These are phyloP conservation scores for Galeopsomyia nigrocyanea DNA, from an alignment of 2,888 invertebrate species.

Conservation along the genomic window DNA sequence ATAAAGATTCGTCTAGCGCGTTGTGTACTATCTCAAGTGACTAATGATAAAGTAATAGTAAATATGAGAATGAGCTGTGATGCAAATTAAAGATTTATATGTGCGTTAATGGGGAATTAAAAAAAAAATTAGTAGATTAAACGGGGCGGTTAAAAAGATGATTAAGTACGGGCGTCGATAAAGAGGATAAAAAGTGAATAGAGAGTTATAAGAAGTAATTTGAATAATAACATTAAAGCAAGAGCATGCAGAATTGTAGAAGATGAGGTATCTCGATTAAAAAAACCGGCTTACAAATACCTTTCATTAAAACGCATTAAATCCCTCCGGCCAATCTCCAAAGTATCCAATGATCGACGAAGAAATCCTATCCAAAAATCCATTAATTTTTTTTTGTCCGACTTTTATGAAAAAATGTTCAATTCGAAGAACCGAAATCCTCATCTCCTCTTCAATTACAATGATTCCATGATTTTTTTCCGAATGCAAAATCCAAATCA, in stretches of 20 bases:
- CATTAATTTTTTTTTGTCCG: conserved; percentile 27
- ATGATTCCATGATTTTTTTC: conserved; percentile 43
- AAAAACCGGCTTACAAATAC: conserved; percentile 46
- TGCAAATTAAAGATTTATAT: conserved; percentile 23
- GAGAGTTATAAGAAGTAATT: conserved; percentile 32
- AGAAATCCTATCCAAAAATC: conserved; percentile 40
- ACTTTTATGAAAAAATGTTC: conserved; percentile 39
- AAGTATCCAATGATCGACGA: conserved; percentile 41
- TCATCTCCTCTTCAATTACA: conserved; percentile 43
- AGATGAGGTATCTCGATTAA: conserved; percentile 48
- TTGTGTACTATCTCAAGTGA: not conserved
- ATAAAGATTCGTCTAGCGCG: too few relatives aligned
- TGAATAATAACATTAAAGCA: conserved; percentile 46
- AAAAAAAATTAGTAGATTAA: conserved; percentile 9
- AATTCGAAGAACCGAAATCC: conserved; percentile 43
- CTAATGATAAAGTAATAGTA: conserved; percentile 30
- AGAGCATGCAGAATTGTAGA: conserved; percentile 46
- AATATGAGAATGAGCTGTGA: conserved; percentile 28
- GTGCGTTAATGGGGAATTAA: conserved; percentile 1
- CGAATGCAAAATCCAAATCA: conserved; percentile 41
- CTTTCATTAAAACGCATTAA: conserved; percentile 40
- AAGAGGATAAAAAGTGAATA: conserved; percentile 40
- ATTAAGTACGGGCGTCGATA: conserved; percentile 28
- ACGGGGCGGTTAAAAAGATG: conserved; percentile 27
- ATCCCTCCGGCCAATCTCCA: conserved; percentile 45